A percentile compares a stretch with the other conserved stretches of the same genome.
These are phyloP conservation scores for Parauchenoglanis punctatus DNA, from an alignment of 2,797 vertebrate genomes.

Conservation along the genomic window DNA sequence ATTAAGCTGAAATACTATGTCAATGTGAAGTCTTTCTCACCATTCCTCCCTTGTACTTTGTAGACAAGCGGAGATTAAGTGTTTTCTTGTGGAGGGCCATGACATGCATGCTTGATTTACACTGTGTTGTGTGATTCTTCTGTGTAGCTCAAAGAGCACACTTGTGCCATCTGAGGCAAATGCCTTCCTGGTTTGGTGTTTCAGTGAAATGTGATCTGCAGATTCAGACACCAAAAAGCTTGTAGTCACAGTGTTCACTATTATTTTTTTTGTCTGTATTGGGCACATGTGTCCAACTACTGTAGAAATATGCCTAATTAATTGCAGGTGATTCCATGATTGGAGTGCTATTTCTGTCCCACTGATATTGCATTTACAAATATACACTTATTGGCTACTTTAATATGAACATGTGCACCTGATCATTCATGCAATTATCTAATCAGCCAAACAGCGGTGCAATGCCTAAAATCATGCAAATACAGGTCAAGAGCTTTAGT, in stretches of 20 bases:
- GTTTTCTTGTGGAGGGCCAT: constrained; percentile 48
- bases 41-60: constrained; percentile 32
- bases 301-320: not conserved
- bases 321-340: not conserved
- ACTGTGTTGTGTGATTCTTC: constrained; percentile 31
- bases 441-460: not conserved
- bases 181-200: constrained; percentile 7
- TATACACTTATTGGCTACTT: not conserved
- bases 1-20: constrained; percentile 54
- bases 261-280: too few species aligned
- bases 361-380: not conserved
- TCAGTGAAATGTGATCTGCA: constrained; percentile 2
- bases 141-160: constrained; percentile 33
- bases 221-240: not conserved
- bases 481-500: not conserved
- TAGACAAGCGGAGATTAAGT: constrained; percentile 51
- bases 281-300: not conserved
- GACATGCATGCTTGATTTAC: constrained; percentile 55
- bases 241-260: not conserved
- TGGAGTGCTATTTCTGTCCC: not conserved
- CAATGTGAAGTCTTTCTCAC: constrained; percentile 34
- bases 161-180: constrained; percentile 20
- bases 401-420: not conserved
- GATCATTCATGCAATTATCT: not conserved
- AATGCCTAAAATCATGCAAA: not conserved